Conservation (phyloP, 2,888 invertebrate species). For the Allophyes oxyacanthae region DNA sequence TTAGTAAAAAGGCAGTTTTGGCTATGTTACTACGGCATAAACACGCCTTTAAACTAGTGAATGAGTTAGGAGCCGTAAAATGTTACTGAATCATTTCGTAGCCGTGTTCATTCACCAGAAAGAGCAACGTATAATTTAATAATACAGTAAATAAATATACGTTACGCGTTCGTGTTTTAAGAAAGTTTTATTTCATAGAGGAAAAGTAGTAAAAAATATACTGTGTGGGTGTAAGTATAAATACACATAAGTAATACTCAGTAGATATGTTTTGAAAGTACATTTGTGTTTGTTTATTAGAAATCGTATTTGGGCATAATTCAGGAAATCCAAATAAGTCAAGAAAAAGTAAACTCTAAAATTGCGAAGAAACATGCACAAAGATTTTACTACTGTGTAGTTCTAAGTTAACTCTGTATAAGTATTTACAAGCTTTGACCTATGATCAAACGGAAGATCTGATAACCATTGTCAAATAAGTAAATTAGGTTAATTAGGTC, state of each 20-base stretch:
- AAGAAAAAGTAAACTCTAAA: slow-evolving; percentile 15
- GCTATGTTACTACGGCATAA: slow-evolving; percentile 16
- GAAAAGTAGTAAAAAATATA: slow-evolving; percentile 18
- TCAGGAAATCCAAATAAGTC: slow-evolving; percentile 5
- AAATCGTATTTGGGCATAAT: slow-evolving; percentile 6
- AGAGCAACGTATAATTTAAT: slow-evolving; percentile 54
- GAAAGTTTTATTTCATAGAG: slow-evolving; percentile 42
- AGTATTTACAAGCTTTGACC: no score
- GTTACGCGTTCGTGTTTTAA: slow-evolving; percentile 31
- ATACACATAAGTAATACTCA: background rate
- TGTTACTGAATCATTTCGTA: slow-evolving; percentile 49
- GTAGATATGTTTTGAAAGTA: slow-evolving; percentile 4
- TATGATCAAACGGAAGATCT: no score
- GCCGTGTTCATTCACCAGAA: slow-evolving; percentile 53
- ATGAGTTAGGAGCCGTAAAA: slow-evolving; percentile 58
- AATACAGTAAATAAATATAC: slow-evolving; percentile 55
- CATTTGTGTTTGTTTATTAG: slow-evolving; percentile 4
- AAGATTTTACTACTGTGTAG: no score
- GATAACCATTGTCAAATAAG: no score
- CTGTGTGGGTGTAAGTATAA: background rate
- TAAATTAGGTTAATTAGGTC: no score
- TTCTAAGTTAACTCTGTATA: no score
- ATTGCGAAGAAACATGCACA: slow-evolving; percentile 32
- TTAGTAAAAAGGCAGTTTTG: background rate
- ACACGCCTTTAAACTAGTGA: slow-evolving; percentile 40